Evolutionary conservation across 2,797 vertebrate species (phyloP).

Genomic region (Pteronotus mesoamericanus): DNA sequence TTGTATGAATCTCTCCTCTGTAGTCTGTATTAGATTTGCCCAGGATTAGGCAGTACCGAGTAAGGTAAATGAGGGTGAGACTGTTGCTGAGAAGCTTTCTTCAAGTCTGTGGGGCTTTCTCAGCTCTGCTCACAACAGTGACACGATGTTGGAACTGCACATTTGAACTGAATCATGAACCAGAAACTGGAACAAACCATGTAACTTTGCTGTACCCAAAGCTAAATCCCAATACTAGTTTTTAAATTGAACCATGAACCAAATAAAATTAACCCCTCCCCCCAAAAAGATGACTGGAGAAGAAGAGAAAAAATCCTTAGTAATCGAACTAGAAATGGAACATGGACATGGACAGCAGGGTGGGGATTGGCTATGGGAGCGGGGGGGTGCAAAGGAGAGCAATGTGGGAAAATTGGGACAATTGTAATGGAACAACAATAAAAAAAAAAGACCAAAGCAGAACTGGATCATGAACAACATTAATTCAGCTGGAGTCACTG

Average conservation of each 20-base stretch:
- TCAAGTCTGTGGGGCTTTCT: not conserved
- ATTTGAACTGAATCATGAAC: slow-evolving; percentile 43
- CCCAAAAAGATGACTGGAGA: not conserved
- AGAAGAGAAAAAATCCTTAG: not conserved
- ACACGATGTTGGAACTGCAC: slow-evolving; percentile 7
- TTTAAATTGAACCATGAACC: slow-evolving; percentile 30
- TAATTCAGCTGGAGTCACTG: not conserved
- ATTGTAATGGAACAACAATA: too few relatives aligned
- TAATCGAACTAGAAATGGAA: slow-evolving; percentile 31
- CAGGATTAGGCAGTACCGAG: not conserved
- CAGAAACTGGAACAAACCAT: slow-evolving; percentile 14
- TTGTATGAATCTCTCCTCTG: not conserved
- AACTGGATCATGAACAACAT: not conserved
- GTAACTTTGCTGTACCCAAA: not conserved
- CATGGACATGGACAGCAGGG: not conserved
- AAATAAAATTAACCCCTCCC: slow-evolving; percentile 31
- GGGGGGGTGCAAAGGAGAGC: too few relatives aligned
- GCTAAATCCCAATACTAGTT: slow-evolving; percentile 19
- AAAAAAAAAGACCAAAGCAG: slow-evolving; percentile 3
- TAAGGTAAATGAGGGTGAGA: not conserved
- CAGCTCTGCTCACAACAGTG: not conserved
- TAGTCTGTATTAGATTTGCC: not conserved
- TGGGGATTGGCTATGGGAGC: too few relatives aligned
- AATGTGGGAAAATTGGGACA: too few relatives aligned
- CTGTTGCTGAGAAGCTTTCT: not conserved